phyloP scores from a whole-genome alignment of 2,888 invertebrate genomes.

The Lasiommata megera region DNA sequence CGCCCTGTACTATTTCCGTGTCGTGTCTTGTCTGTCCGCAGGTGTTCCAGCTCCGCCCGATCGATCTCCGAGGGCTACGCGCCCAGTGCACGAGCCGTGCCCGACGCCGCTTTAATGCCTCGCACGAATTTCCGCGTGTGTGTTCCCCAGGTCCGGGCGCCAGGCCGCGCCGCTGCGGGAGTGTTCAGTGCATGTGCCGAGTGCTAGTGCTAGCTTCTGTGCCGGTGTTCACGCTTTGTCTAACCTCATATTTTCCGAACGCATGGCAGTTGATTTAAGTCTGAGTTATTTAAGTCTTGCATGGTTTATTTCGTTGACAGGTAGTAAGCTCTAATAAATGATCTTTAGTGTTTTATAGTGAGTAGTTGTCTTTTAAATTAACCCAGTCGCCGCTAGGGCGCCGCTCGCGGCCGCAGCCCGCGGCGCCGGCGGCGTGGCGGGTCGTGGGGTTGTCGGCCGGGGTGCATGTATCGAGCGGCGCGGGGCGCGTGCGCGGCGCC shows the following conservation, averaged over 20 bases:
- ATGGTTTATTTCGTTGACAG: too few species aligned
- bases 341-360: too few species aligned
- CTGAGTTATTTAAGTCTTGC: too few species aligned
- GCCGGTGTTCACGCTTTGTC: background rate
- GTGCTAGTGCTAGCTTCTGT: constrained; percentile 2
- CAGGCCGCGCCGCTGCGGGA: background rate
- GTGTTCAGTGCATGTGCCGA: background rate
- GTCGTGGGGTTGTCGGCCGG: constrained; percentile 42
- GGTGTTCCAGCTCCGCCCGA: constrained; percentile 27
- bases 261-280: too few species aligned
- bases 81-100: background rate
- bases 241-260: background rate
- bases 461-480: constrained; percentile 73
- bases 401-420: too few species aligned
- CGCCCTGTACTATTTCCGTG: constrained; percentile 23
- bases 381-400: too few species aligned
- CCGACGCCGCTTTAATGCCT: too few species aligned
- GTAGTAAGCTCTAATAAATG: too few species aligned
- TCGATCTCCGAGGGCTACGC: background rate
- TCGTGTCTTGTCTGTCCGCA: constrained; percentile 47
- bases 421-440: too few species aligned
- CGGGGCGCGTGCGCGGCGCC: constrained; percentile 70
- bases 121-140: background rate
- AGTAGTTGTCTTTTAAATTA: too few species aligned
- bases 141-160: constrained; percentile 7